Conservation (phyloP, 2,113 vertebrate genomes). For the Onychostoma macrolepis region DNA sequence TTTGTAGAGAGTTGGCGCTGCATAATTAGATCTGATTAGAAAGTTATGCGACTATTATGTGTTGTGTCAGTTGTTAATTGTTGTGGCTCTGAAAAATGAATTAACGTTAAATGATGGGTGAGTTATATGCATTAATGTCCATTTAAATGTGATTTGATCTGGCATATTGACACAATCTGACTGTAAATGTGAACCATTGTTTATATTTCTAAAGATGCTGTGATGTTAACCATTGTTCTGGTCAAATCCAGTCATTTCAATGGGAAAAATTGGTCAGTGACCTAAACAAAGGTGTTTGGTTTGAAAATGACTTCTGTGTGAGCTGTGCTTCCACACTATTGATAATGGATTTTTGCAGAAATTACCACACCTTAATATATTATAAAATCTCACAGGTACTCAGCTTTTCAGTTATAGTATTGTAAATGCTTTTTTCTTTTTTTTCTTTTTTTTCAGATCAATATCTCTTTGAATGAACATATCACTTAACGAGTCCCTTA, state of each 20-base stretch:
- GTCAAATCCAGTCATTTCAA: neutral
- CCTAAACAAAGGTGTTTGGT: neutral
- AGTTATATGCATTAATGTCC: neutral
- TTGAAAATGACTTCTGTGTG: neutral
- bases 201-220: neutral
- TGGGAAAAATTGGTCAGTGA: neutral
- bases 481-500: neutral
- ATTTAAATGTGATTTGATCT: neutral
- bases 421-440: neutral
- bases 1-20: neutral
- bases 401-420: neutral
- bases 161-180: neutral
- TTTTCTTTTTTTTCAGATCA: neutral
- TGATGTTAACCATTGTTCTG: neutral
- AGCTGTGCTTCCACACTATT: neutral
- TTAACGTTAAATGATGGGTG: neutral
- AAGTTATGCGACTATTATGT: neutral
- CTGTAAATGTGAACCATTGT: neutral
- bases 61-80: neutral
- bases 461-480: neutral
- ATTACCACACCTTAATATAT: neutral
- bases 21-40: neutral
- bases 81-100: neutral
- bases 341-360: neutral
- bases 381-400: neutral